Conservation (phyloP, 1,140 invertebrate species). For the Catajapyx aquilonaris region DNA sequence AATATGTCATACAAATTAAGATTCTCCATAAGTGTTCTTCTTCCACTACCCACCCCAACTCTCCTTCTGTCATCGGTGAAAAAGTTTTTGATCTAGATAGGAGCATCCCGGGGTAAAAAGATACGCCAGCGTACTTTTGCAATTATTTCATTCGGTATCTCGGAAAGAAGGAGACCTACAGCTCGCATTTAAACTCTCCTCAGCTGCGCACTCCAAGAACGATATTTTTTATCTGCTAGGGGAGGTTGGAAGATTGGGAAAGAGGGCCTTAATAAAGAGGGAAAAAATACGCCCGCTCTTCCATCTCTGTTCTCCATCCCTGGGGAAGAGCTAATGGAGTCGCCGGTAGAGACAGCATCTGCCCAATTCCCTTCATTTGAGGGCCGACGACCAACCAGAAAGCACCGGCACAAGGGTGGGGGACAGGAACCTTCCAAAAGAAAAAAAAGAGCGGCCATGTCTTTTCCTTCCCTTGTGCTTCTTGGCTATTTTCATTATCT, state of each 20-base stretch:
- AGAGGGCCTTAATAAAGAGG: conserved; percentile 1
- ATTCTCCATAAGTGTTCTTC: too few relatives aligned
- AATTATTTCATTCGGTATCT: not conserved
- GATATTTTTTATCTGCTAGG: not conserved
- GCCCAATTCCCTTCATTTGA: not conserved
- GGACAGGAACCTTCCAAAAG: too few relatives aligned
- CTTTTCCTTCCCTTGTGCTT: too few relatives aligned
- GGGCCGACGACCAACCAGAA: not conserved
- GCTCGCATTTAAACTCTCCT: not conserved
- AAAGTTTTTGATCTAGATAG: too few relatives aligned
- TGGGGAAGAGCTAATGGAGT: not conserved
- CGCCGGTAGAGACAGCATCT: not conserved
- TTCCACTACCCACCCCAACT: too few relatives aligned
- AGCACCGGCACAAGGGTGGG: too few relatives aligned
- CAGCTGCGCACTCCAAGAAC: not conserved
- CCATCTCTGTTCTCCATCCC: not conserved
- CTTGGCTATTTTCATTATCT: too few relatives aligned
- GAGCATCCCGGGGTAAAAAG: too few relatives aligned
- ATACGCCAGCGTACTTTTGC: too few relatives aligned
- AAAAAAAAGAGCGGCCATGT: too few relatives aligned
- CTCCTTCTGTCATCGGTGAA: too few relatives aligned
- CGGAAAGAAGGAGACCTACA: not conserved
- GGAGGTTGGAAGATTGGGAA: not conserved
- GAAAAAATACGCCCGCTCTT: not conserved
- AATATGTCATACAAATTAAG: too few relatives aligned